Base-by-base conservation (phyloP, 1,140 invertebrate genomes). In the Drosophila novamexicana region DNA sequence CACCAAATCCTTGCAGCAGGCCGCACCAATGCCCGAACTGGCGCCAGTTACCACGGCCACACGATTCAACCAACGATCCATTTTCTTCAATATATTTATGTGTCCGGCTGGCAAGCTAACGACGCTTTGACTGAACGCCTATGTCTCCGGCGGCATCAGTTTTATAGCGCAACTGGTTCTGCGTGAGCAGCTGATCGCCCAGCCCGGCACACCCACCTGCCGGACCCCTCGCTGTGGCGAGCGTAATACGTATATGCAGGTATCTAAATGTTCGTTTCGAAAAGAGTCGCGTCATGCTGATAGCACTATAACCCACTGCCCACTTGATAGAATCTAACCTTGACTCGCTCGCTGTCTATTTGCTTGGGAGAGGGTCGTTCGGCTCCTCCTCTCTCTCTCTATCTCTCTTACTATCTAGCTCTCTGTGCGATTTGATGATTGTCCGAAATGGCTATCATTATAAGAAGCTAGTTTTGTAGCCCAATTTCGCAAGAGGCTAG, bases 1-100 rank as follows among this genome's bases (percentile, higher is more conserved):
- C 6, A 93, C 93, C 34, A 95, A 74, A 42, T 78, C 78, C 63
- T 89, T 90, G 47, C 92, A 92, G 16, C 89, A 81, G 18, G 85
- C 93, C 2, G 92, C 91, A 1, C 95, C 95, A 53, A 95, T 95
- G 12, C 95, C 95, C 6, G 92, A 92, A 49, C 94, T 95, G 4
- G 94, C 90, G 9, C 90, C 90, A 0, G 90, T 91, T 14, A 91
- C 90, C 0, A 89, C 90, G 36, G 90, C 90, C 2, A 83, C 72
- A 36, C 81, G 84, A 79, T 91, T 91, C 6, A 61, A n/a, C 90
- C 90, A 91, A 52, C 90, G 90, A 50, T 91, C 56, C 90, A 91
- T 91, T 7, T 29, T 56, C 8, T n/a, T 36, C 10, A 49, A 12
- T 52, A 36, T 16, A 14, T n/a, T 14, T n/a, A 6, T 7, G n/a